phyloP scores from a whole-genome alignment of 2,797 vertebrate genomes.

The Rhynchotus rufescens region DNA sequence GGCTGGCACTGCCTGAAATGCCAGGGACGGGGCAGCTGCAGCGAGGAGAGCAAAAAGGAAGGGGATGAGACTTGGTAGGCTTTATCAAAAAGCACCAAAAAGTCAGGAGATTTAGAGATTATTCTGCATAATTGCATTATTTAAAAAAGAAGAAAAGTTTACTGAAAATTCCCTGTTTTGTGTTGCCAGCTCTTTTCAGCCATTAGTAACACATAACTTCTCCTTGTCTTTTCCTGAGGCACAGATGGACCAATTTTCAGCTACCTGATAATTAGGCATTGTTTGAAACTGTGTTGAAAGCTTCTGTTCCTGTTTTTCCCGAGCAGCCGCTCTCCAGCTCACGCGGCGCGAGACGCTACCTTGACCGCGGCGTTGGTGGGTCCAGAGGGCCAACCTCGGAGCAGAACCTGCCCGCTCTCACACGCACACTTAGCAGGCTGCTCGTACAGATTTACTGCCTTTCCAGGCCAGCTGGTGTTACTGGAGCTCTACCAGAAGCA shows the following conservation, averaged over 20 bases:
- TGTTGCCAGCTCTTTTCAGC: slow-evolving; percentile 68
- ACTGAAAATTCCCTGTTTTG: slow-evolving; percentile 53
- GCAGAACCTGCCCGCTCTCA: accelerated
- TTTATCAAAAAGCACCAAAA: slow-evolving; percentile 26
- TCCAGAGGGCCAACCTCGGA: accelerated
- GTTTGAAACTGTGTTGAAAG: slow-evolving; percentile 69
- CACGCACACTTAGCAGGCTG: background rate
- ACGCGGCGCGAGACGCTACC: background rate
- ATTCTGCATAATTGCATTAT: slow-evolving; percentile 49
- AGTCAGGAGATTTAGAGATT: slow-evolving; percentile 65
- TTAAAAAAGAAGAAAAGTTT: slow-evolving; percentile 28
- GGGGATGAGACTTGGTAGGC: slow-evolving; percentile 1
- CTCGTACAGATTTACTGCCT: background rate
- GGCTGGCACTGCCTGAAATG: background rate
- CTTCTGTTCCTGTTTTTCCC: slow-evolving; percentile 29
- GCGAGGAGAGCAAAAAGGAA: background rate
- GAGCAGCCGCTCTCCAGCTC: background rate
- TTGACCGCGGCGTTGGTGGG: background rate
- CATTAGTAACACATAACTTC: slow-evolving; percentile 69
- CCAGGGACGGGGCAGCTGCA: background rate
- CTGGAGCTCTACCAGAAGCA: background rate
- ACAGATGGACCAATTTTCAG: slow-evolving; percentile 71
- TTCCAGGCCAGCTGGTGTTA: background rate
- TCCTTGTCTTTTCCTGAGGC: slow-evolving; percentile 58
- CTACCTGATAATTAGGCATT: slow-evolving; percentile 72